These are phyloP conservation scores for Hedya salicella DNA, from an alignment of 2,888 invertebrate species.

Conservation along the genomic window DNA sequence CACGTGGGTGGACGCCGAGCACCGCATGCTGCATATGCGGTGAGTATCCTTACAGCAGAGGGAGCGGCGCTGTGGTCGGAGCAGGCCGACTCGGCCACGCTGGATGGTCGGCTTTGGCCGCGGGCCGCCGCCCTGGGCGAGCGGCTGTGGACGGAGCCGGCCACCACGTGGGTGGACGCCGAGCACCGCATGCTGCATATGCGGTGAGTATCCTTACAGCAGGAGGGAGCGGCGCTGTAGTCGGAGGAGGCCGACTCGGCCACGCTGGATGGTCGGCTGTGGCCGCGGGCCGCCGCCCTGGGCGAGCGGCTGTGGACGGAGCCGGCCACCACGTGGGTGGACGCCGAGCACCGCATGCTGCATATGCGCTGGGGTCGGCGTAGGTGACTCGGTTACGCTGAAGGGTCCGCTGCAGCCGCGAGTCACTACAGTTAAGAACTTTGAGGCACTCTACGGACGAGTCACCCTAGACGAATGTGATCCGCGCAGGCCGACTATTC, in stretches of 20 bases:
- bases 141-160: conserved; percentile 92
- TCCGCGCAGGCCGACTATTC: too few species aligned
- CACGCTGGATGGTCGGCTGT: conserved; percentile 89
- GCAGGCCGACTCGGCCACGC: too few species aligned
- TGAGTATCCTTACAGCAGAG: conserved; percentile 60
- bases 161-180: conserved; percentile 87
- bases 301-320: conserved; percentile 94
- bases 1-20: conserved; percentile 89
- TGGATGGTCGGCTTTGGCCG: too few species aligned
- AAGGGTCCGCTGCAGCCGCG: too few species aligned
- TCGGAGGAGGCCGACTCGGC: conserved; percentile 83
- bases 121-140: conserved; percentile 93
- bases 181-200: conserved; percentile 89
- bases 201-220: conserved; percentile 65
- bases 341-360: conserved; percentile 90
- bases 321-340: conserved; percentile 86
- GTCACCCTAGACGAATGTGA: too few species aligned
- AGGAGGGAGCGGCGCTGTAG: too few species aligned
- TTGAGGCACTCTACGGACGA: too few species aligned
- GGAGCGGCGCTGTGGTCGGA: too few species aligned
- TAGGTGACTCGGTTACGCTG: too few species aligned
- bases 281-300: conserved; percentile 94
- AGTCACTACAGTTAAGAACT: too few species aligned
- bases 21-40: conserved; percentile 87
- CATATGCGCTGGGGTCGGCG: conserved; percentile 73